Conservation (phyloP, 1,140 invertebrate species). For the Ctenoplectra terminalis region DNA sequence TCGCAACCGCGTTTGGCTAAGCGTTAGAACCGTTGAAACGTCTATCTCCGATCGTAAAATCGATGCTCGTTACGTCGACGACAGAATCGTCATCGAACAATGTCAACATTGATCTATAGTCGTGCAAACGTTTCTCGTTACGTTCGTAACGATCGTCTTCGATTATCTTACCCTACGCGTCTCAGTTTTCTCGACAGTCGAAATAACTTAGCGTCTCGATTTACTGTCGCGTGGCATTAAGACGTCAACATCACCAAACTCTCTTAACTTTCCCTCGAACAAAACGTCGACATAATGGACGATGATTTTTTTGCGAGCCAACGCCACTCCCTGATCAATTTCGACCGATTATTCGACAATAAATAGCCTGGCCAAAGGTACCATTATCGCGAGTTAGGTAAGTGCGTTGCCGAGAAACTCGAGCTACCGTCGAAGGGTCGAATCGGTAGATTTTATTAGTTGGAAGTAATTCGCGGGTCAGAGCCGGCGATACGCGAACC, state of each 20-base stretch:
- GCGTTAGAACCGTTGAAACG: background rate
- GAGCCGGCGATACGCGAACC: background rate
- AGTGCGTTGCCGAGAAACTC: background rate
- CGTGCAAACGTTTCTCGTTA: constrained; percentile 5
- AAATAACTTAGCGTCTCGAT: too few species aligned
- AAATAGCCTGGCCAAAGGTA: background rate
- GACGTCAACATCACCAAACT: background rate
- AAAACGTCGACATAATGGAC: background rate
- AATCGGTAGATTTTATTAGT: background rate
- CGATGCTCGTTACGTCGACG: background rate
- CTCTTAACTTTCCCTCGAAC: background rate
- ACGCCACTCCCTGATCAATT: background rate
- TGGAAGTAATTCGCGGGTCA: background rate
- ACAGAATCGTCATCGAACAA: background rate
- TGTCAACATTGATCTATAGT: constrained; percentile 32
- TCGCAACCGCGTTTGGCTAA: too few species aligned
- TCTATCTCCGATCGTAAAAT: background rate
- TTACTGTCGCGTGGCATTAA: background rate
- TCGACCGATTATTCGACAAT: background rate
- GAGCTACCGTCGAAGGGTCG: background rate
- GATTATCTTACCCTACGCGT: background rate
- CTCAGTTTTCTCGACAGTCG: background rate
- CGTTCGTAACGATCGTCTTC: background rate
- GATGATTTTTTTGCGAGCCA: too few species aligned
- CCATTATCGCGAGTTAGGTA: background rate